phyloP scores from a whole-genome alignment of 2,113 vertebrate genomes.

The Tamias sibiricus region DNA sequence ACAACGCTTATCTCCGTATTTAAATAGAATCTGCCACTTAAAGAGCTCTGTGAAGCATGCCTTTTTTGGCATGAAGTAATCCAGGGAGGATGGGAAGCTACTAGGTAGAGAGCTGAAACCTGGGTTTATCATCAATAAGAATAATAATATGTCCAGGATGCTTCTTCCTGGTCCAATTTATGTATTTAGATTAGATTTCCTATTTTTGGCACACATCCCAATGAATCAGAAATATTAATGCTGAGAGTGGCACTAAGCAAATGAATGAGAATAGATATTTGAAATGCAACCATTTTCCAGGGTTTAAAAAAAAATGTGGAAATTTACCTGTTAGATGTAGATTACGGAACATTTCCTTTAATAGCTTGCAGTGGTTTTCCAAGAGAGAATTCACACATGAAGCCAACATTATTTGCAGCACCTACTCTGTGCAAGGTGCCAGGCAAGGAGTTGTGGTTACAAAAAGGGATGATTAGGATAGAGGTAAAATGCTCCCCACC shows the following conservation, averaged over 20 bases:
- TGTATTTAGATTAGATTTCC: conserved; percentile 54
- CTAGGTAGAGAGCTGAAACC: conserved; percentile 15
- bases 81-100: conserved; percentile 4
- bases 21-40: conserved; percentile 69
- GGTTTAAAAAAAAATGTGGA: conserved; percentile 63
- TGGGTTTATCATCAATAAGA: conserved; percentile 61
- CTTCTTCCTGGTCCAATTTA: conserved; percentile 55
- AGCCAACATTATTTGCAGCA: conserved; percentile 5
- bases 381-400: background rate
- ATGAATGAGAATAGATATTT: conserved; percentile 47
- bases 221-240: conserved; percentile 69
- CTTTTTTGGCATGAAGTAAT: conserved; percentile 64
- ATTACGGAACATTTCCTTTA: conserved; percentile 40
- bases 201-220: conserved; percentile 28
- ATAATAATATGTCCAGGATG: conserved; percentile 48
- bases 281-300: conserved; percentile 57
- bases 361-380: background rate
- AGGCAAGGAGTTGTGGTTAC: background rate
- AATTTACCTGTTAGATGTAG: conserved; percentile 21
- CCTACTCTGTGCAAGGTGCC: background rate
- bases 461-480: background rate
- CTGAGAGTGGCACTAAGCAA: conserved; percentile 57
- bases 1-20: conserved; percentile 57
- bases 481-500: background rate
- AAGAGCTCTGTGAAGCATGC: conserved; percentile 50